phyloP scores from a whole-genome alignment of 30 jellyfish, hydroid and myxozoan species.

The Rhopilema esculentum region DNA sequence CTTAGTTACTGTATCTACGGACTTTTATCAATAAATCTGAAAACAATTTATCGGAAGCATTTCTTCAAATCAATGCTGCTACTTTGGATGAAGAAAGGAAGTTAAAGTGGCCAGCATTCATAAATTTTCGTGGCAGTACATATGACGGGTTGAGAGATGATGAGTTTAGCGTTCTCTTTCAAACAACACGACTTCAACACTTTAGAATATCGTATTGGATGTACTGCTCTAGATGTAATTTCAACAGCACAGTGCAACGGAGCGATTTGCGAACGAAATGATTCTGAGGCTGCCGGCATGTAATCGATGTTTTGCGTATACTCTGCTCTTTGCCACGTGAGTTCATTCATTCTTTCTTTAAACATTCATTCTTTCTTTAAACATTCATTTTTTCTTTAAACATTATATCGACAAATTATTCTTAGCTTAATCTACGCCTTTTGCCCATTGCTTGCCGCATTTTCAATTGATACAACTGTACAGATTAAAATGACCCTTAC shows the following conservation, averaged over 20 bases:
- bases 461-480: no score
- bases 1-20: not conserved
- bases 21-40: not conserved
- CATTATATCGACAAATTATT: not conserved
- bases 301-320: constrained; percentile 23
- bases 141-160: constrained; percentile 29
- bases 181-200: constrained; percentile 29
- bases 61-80: constrained; percentile 3
- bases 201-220: constrained; percentile 15
- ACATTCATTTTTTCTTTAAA: not conserved
- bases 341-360: constrained; percentile 2
- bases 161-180: constrained; percentile 20
- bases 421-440: no score
- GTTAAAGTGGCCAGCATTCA: not conserved
- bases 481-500: not conserved
- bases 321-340: constrained; percentile 68
- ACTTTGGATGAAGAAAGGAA: constrained; percentile 11
- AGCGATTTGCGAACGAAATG: constrained; percentile 37
- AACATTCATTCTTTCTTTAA: not conserved
- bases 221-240: constrained; percentile 17
- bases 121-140: not conserved
- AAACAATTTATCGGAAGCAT: constrained; percentile 10
- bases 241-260: not conserved
- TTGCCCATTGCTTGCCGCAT: no score
- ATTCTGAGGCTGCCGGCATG: constrained; percentile 41